Conservation (phyloP, 2,888 invertebrate species). For the Pelosia muscerda region DNA sequence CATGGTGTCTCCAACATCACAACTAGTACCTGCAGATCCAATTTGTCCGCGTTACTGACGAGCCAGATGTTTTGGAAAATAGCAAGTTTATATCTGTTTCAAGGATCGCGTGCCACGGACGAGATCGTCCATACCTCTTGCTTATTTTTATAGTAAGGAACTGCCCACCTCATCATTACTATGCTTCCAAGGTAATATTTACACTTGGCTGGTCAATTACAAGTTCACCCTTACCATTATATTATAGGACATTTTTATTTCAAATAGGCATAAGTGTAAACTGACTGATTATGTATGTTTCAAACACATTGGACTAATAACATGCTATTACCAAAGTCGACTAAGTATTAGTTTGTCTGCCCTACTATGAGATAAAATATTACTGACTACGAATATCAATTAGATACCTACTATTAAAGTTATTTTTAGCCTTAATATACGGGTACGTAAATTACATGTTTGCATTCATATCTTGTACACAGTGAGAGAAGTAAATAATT, state of each 20-base stretch:
- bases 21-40: too few relatives aligned
- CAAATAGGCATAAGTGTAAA: not conserved
- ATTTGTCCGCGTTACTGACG: too few relatives aligned
- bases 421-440: not conserved
- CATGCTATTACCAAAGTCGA: not conserved
- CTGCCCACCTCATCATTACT: not conserved
- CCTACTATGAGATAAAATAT: not conserved
- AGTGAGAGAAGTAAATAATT: not conserved
- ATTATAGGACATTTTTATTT: not conserved
- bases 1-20: too few relatives aligned
- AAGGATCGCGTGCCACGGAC: too few relatives aligned
- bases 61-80: too few relatives aligned
- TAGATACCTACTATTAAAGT: conserved; percentile 18
- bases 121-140: too few relatives aligned
- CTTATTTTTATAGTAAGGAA: too few relatives aligned
- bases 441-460: conserved; percentile 1
- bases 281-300: not conserved
- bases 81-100: too few relatives aligned
- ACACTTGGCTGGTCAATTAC: too few relatives aligned
- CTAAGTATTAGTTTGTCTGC: not conserved
- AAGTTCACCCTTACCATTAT: not conserved
- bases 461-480: not conserved
- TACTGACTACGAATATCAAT: conserved; percentile 8
- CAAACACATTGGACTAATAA: not conserved
- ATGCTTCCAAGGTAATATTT: not conserved